phyloP scores from a whole-genome alignment of 2,113 vertebrate species.

The Eclectus roratus region DNA sequence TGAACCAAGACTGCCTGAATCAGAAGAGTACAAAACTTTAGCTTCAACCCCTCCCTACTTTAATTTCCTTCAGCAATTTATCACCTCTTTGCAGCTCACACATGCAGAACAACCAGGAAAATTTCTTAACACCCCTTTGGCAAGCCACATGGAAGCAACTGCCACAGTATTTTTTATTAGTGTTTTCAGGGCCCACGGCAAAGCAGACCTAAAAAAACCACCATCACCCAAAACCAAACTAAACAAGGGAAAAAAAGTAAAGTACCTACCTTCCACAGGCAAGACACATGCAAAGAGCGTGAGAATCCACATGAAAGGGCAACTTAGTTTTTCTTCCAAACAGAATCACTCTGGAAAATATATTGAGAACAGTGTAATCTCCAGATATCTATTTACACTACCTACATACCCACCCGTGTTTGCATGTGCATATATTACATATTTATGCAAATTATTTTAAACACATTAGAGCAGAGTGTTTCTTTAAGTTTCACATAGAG shows the following conservation, averaged over 20 bases:
- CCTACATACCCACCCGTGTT: not conserved
- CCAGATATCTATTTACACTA: not conserved
- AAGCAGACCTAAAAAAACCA: constrained; percentile 45
- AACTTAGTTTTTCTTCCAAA: not conserved
- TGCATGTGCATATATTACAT: not conserved
- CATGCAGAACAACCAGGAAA: constrained; percentile 69
- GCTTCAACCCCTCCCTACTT: constrained; percentile 19
- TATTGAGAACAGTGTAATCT: not conserved
- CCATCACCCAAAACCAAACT: not conserved
- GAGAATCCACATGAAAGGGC: constrained; percentile 17
- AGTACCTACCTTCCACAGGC: constrained; percentile 21
- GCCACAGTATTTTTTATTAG: constrained; percentile 59
- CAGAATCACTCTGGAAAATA: not conserved
- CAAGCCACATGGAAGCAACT: constrained; percentile 66
- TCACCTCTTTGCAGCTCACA: constrained; percentile 80
- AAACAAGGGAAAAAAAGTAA: not conserved
- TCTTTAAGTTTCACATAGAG: not conserved
- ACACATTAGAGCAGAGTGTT: not conserved
- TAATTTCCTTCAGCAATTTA: constrained; percentile 83
- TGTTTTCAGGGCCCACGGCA: constrained; percentile 71
- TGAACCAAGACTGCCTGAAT: constrained; percentile 25
- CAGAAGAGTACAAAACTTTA: constrained; percentile 47
- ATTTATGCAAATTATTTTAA: not conserved
- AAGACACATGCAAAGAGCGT: not conserved
- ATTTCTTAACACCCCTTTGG: constrained; percentile 76